These are phyloP conservation scores for Odontamblyopus rebecca DNA, from an alignment of 2,797 vertebrate species.

Conservation along the genomic window DNA sequence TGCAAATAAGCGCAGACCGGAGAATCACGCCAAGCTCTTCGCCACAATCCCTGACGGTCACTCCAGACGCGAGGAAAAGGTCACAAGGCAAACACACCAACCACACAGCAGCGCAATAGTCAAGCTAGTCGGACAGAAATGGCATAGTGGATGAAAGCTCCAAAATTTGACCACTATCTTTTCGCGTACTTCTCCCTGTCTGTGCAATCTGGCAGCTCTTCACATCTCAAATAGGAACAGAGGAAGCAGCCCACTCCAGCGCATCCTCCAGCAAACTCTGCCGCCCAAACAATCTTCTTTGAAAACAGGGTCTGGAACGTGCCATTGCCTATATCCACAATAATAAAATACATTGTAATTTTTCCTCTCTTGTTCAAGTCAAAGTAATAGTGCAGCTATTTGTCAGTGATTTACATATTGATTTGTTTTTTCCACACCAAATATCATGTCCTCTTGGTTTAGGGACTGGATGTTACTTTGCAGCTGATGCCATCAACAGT, in stretches of 20 bases:
- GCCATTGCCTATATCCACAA: background rate
- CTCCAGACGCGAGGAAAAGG: constrained; percentile 33
- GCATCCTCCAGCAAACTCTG: constrained; percentile 51
- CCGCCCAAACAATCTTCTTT: constrained; percentile 30
- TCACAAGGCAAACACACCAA: constrained; percentile 38
- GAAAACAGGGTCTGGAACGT: constrained; percentile 8
- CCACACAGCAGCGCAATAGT: constrained; percentile 32
- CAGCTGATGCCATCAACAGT: too few species aligned
- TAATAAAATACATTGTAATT: background rate
- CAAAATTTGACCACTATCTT: constrained; percentile 33
- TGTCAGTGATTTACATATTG: background rate
- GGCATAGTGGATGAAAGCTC: constrained; percentile 30
- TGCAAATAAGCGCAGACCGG: constrained; percentile 39
- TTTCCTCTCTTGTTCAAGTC: too few species aligned
- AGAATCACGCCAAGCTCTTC: constrained; percentile 49
- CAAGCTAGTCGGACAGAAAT: constrained; percentile 20
- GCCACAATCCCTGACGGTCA: constrained; percentile 37
- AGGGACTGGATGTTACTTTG: too few species aligned
- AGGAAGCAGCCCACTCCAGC: constrained; percentile 28
- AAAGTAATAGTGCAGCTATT: too few species aligned
- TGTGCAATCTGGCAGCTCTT: constrained; percentile 29
- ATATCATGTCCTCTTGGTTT: background rate
- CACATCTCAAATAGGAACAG: constrained; percentile 35
- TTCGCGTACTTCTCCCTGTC: constrained; percentile 15
- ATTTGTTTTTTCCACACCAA: background rate